A percentile compares a stretch with the other conserved stretches of the same genome.
Evolutionary conservation across 2,113 vertebrate genomes (phyloP).

Genomic region (Axis porcinus): DNA sequence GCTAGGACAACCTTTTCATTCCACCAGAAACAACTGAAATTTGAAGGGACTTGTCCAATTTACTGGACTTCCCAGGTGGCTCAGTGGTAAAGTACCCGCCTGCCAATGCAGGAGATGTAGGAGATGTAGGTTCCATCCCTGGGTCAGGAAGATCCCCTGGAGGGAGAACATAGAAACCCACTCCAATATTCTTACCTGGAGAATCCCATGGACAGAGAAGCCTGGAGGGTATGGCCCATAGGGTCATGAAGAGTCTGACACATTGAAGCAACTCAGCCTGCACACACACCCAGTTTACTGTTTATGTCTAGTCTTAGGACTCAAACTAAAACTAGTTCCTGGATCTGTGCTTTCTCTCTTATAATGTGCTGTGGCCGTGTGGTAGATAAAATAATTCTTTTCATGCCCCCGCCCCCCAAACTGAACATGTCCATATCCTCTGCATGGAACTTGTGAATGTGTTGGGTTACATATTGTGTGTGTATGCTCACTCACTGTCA

Average conservation of each 20-base stretch:
- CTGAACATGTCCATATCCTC: not conserved
- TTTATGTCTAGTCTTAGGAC: not conserved
- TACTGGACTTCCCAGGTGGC: not conserved
- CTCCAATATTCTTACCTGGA: not conserved
- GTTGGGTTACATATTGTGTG: not conserved
- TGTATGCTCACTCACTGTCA: not conserved
- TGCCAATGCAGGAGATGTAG: not conserved
- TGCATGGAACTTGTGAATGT: not conserved
- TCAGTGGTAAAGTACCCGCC: not conserved
- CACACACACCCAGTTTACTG: not conserved
- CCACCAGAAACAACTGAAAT: not conserved
- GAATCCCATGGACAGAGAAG: not conserved
- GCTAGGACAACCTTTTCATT: not conserved
- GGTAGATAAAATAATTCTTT: not conserved
- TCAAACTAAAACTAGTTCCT: constrained; percentile 12
- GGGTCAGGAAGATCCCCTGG: not conserved
- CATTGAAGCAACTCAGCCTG: not conserved
- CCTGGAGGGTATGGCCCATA: not conserved
- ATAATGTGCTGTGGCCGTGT: not conserved
- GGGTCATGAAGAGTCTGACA: not conserved
- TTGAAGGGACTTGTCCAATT: not conserved
- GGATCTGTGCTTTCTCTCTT: not conserved
- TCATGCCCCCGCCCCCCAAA: not conserved
- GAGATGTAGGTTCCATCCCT: not conserved
- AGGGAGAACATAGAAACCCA: not conserved